phyloP scores from a whole-genome alignment of 2,797 vertebrate species.

The Acanthurus tractus region DNA sequence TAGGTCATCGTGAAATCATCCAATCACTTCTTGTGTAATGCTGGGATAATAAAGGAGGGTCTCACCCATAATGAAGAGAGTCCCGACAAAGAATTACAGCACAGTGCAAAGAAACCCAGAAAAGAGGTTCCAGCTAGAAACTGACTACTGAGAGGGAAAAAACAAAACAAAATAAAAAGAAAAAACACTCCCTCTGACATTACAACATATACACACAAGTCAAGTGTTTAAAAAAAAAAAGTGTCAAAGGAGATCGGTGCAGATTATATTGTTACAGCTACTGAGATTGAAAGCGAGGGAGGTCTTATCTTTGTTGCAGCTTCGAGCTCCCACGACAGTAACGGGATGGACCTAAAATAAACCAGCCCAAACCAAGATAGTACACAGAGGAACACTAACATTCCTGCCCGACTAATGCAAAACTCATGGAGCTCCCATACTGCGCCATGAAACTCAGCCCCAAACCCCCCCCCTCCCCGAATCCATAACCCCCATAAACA shows the following conservation, averaged over 20 bases:
- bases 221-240: constrained; percentile 55
- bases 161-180: too few relatives aligned
- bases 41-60: constrained; percentile 54
- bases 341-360: constrained; percentile 73
- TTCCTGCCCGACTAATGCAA: constrained; percentile 72
- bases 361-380: constrained; percentile 65
- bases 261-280: constrained; percentile 69
- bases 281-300: constrained; percentile 47
- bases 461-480: not conserved
- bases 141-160: constrained; percentile 36
- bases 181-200: constrained; percentile 58
- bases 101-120: constrained; percentile 77
- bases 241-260: constrained; percentile 59
- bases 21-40: constrained; percentile 62
- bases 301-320: constrained; percentile 60
- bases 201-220: constrained; percentile 77
- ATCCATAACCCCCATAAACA: constrained; percentile 33
- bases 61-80: constrained; percentile 45
- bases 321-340: constrained; percentile 66
- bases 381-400: constrained; percentile 75
- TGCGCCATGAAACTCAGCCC: constrained; percentile 44
- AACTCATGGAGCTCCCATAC: constrained; percentile 69
- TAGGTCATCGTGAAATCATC: constrained; percentile 79
- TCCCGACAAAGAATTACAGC: constrained; percentile 67
- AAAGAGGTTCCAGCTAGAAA: constrained; percentile 47